phyloP scores from a whole-genome alignment of 1,140 invertebrate genomes.

The Riptortus pedestris region DNA sequence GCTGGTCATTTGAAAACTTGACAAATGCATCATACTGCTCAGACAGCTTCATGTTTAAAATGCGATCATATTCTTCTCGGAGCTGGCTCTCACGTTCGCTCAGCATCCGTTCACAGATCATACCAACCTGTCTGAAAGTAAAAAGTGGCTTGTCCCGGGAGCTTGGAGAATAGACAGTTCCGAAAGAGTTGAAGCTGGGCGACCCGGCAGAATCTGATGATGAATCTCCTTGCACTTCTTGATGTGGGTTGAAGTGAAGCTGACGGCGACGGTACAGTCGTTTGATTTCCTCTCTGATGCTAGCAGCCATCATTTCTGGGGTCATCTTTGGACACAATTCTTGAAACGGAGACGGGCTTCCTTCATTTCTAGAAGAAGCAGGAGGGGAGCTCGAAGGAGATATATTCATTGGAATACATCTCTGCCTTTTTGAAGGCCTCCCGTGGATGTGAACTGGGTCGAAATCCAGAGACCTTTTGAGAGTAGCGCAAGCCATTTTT shows the following conservation, averaged over 20 bases:
- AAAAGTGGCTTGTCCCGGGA: conserved; percentile 74
- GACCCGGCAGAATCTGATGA: conserved; percentile 41
- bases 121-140: conserved; percentile 85
- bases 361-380: conserved; percentile 39
- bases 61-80: conserved; percentile 84
- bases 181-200: conserved; percentile 39
- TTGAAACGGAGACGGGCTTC: conserved; percentile 59
- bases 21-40: conserved; percentile 97
- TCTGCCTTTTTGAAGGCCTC: conserved; percentile 69
- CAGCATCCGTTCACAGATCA: conserved; percentile 91
- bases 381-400: conserved; percentile 56
- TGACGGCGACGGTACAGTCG: conserved; percentile 80
- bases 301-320: conserved; percentile 85
- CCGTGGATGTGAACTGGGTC: conserved; percentile 72
- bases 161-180: conserved; percentile 38
- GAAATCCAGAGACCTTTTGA: conserved; percentile 87
- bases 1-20: conserved; percentile 94
- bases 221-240: conserved; percentile 30
- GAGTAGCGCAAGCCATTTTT: conserved; percentile 85
- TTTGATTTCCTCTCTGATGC: conserved; percentile 82
- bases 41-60: conserved; percentile 79
- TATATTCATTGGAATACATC: conserved; percentile 72
- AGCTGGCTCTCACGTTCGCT: conserved; percentile 85
- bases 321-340: conserved; percentile 70
- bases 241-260: conserved; percentile 54